Evolutionary conservation across 2,113 vertebrate genomes (phyloP), one percentile per base, ranked within the genome.

Genomic region (Saimiri boliviensis): DNA sequence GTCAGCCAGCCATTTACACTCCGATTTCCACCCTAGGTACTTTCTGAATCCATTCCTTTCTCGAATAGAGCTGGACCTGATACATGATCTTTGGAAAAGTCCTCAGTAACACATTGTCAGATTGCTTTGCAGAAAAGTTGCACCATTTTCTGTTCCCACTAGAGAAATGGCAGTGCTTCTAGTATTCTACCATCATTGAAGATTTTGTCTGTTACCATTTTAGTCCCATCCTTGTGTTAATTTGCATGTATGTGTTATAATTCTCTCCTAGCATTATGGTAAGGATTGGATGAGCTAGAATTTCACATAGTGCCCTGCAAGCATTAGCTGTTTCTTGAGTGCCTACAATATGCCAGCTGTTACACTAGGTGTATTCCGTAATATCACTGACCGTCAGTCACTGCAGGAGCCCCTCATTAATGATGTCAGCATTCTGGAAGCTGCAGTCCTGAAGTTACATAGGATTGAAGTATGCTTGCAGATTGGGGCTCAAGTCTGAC

Each of bases 311-410:
- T 32, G 21, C 60, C 52, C 56, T 54, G 37, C 40, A 60, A 74
- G 30, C 30, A 2, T 35, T 19, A 47, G 63, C n/a, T 32, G 0
- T 70, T 77, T 58, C 76, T 49, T 17, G 45, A 37, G 60, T 52
- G 37, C 42, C 52, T 45, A 0, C 1, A 0, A 40, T n/a, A 14
- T 19, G 20, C 30, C 5, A 5, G 21, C 1, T 9, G 2, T 58
- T 40, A 6, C 1, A 1, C 45, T 14, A 1, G 2, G n/a, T 49
- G 2, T 25, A 21, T 6, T 8, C 60, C 27, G 0, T 0, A 5
- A 6, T 35, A 4, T 16, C 52, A 30, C 37, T 37, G 2, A 37
- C 56, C 40, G 66, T 56, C 17, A 16, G 40, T 1, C 4, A 3
- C 45, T 45, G 17, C 66, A 5, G 0, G 23, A 45, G 11, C 76